Base-by-base conservation (phyloP, 1,140 invertebrate genomes). In the Drosophila parabipectinata region DNA sequence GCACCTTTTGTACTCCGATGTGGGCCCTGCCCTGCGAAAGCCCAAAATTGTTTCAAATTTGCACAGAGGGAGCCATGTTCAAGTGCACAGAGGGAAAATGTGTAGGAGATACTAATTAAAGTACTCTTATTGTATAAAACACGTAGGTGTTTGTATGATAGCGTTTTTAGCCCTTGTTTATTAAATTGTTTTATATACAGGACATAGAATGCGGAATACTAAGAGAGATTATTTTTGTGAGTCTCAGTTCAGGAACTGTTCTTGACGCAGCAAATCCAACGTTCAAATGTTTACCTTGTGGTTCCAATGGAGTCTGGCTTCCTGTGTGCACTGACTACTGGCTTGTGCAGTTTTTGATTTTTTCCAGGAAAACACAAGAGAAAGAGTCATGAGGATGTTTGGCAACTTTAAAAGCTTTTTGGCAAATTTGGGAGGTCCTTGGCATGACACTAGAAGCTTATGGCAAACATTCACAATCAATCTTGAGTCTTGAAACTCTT, bases 201-300 rank as follows among this genome's bases (percentile, higher is more conserved):
- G 26, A 28, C 26, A 6, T 6, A 5, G 5, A 28, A 28, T 21
- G 21, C 21, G 3, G 3, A 21, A 21, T 21, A 21, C 21, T 21
- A 21, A 21, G 21, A 21, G 21, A 3, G 3, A 21, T 2, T 28
- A 28, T 28, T 28, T 28, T 28, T 28, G 26, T 5, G 26, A 6
- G 26, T 28, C 26, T 28, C 6, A 28, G 26, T 7, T 28, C 26
- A 28, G 26, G 14, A 55, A 59, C 34, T 52, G 47, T 41, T 18
- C 14, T 21, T 28, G 21, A n/a, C 14, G 37, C 41, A 32, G 37
- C 51, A 30, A 5, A 4, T 10, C 54, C 15, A n/a, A 24, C 18
- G 57, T 18, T 32, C 51, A 77, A 85, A 77, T 85, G 61, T 88
- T 85, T 85, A 60, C 61, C 62, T 75, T 74, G 67, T 52, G 68